Percentiles rank a stretch among this genome's conserved stretches.
phyloP scores from a whole-genome alignment of 2,113 vertebrate genomes.

The Antigone vipio region DNA sequence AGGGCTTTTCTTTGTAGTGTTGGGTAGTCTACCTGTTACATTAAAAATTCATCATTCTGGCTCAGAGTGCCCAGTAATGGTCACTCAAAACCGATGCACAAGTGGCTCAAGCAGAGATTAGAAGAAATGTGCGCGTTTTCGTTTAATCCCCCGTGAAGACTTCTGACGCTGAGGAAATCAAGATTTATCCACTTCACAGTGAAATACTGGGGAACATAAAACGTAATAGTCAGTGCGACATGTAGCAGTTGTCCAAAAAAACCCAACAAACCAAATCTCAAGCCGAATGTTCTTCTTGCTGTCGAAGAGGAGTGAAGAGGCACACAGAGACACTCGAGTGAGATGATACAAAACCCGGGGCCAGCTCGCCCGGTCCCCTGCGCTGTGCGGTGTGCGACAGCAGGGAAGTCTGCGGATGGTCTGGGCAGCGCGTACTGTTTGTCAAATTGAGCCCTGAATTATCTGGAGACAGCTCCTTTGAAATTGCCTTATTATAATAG shows the following conservation, averaged over 20 bases:
- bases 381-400: background rate
- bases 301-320: background rate
- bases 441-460: background rate
- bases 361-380: background rate
- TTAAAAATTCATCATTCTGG: background rate
- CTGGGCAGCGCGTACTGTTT: background rate
- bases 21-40: background rate
- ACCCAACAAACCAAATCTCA: background rate
- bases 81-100: background rate
- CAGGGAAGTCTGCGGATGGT: background rate
- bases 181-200: background rate
- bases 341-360: background rate
- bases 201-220: background rate
- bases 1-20: background rate
- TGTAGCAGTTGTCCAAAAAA: background rate
- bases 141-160: background rate
- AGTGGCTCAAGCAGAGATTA: background rate
- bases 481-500: background rate
- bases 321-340: background rate
- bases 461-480: background rate
- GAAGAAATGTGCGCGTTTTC: background rate
- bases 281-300: background rate
- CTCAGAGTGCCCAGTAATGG: background rate
- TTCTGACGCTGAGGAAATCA: background rate
- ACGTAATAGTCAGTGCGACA: rapidly evolving